A percentile compares a stretch with the other conserved stretches of the same genome.
Evolutionary conservation across 2,888 invertebrate genomes (phyloP).

Genomic region (Resseliella maxima): DNA sequence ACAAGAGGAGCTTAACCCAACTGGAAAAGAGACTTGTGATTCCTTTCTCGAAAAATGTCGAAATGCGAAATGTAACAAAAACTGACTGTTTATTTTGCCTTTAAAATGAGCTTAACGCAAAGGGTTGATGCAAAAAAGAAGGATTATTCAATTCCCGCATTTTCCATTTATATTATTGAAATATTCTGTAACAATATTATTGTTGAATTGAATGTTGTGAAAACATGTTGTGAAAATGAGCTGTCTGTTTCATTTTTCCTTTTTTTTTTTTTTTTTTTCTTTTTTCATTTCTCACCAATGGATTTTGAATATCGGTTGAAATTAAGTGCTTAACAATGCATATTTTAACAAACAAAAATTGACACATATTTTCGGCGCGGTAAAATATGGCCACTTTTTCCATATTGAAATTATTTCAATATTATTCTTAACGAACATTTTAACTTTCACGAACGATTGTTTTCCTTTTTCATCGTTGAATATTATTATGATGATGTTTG

Average conservation of each 20-base stretch:
- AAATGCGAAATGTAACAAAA: background rate
- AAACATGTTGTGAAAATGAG: too few species aligned
- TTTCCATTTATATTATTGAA: background rate
- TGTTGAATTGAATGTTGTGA: background rate
- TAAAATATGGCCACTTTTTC: background rate
- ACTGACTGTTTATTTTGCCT: background rate
- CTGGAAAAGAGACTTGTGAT: too few species aligned
- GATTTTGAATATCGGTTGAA: too few species aligned
- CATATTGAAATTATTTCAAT: background rate
- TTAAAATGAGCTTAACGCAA: background rate
- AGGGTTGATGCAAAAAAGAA: background rate
- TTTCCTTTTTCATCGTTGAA: background rate
- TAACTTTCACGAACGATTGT: background rate
- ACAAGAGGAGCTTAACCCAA: too few species aligned
- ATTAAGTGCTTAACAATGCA: background rate
- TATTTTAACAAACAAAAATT: background rate
- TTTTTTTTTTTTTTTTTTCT: too few species aligned
- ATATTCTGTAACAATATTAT: background rate
- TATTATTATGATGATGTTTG: background rate
- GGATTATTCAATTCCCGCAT: background rate
- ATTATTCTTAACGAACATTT: background rate
- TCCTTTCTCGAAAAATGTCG: background rate
- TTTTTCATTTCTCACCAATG: background rate
- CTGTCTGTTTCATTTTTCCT: too few species aligned
- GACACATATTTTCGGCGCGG: background rate